Base-by-base conservation (phyloP, 2,888 invertebrate species). In the Amphipoea oculea region DNA sequence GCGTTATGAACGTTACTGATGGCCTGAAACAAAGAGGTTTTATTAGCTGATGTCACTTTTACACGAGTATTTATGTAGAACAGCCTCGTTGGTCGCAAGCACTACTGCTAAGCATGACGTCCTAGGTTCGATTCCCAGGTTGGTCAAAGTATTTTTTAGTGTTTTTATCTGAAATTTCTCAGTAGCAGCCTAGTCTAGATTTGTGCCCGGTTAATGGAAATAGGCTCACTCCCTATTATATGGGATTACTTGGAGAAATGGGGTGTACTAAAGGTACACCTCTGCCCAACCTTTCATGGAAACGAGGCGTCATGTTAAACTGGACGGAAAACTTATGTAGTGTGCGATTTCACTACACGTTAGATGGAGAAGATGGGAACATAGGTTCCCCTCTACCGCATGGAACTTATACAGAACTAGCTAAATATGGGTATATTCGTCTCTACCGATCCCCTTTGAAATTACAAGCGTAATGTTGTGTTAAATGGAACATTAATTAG, bases 1-100 rank as follows among this genome's bases (percentile, higher is more conserved):
- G 98, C 65, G 98, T 97, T 90, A 98, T 97, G 92, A 98, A 98
- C 83, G 97, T 96, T 87, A 96, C 97, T 91, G 98, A 98, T 81
- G 98, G 98, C 94, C 97, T 97, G 94, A 11, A 89, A 90, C 86
- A 90, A 92, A 75, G 11, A 76, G 20, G 0, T 3, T 36, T 40
- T 36, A 12, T 83, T 73, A 83, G 17, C 9, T 78, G 23, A 1
- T 45, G 42, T n/a, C 9, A 45, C 42, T n/a, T 57, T 12, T 42
- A 36, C 2, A 42, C n/a, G 6, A 23, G 7, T 45, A 29, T 29
- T 29, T 29, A 29, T 0, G 29, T 29, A 29, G 57, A n/a, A 57
- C 11, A 20, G 20, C 54, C 20, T 54, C n/a, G 57, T 11, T 57
- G 57, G 54, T 54, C 48, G 48, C 14, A 48, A 48, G 14, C 48